phyloP scores from a whole-genome alignment of 2,888 invertebrate species.

The Hypena proboscidalis region DNA sequence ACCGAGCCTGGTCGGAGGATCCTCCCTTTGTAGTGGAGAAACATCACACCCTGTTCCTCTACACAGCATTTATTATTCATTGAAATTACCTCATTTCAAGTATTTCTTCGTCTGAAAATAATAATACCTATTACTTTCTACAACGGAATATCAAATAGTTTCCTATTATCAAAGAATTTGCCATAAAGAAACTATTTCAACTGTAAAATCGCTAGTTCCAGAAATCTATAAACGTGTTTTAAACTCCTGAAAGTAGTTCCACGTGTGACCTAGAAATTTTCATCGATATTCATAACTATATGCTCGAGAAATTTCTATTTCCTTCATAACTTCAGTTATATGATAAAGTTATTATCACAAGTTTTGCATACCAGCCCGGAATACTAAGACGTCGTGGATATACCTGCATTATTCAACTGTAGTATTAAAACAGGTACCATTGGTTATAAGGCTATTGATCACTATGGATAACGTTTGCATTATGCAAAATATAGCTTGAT shows the following conservation, averaged over 20 bases:
- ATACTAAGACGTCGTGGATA: slow-evolving; percentile 36
- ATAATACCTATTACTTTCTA: too few species aligned
- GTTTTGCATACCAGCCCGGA: slow-evolving; percentile 32
- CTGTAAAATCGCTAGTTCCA: too few species aligned
- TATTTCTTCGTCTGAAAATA: too few species aligned
- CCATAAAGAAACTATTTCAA: too few species aligned
- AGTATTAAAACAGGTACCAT: background rate
- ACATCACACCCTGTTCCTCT: too few species aligned
- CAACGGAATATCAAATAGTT: too few species aligned
- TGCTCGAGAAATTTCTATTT: slow-evolving; percentile 9
- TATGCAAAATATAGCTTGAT: background rate
- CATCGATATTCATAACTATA: background rate
- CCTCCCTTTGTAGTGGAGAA: too few species aligned
- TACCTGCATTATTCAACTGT: slow-evolving; percentile 46
- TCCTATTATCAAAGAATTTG: too few species aligned
- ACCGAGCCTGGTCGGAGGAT: too few species aligned
- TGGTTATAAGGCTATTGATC: background rate
- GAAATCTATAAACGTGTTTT: too few species aligned
- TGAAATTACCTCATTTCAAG: too few species aligned
- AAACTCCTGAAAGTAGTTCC: background rate
- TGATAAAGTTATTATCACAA: slow-evolving; percentile 34
- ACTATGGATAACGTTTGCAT: background rate
- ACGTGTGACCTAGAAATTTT: background rate
- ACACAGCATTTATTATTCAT: too few species aligned
- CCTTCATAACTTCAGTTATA: slow-evolving; percentile 18